Conservation (phyloP, 2,113 vertebrate genomes). For the Coracopsis vasa region DNA sequence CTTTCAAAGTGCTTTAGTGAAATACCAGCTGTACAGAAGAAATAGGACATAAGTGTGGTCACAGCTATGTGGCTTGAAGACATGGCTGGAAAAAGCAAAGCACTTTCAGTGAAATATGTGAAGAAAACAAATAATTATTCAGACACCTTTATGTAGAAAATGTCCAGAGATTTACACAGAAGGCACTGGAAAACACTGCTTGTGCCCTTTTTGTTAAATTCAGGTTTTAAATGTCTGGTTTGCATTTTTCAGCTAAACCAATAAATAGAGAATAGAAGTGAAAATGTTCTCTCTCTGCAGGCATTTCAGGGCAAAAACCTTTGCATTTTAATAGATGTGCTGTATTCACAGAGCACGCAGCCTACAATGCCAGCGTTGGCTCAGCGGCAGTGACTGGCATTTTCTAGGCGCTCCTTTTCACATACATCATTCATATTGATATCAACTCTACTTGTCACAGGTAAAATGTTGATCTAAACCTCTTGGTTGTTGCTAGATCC, state of each 20-base stretch:
- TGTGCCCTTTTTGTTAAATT: background rate
- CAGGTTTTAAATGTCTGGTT: background rate
- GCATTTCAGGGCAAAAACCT: background rate
- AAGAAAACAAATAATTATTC: background rate
- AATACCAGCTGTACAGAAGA: background rate
- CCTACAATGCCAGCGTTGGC: background rate
- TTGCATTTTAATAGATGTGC: background rate
- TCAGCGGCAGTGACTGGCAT: rapidly evolving
- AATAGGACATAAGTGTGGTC: background rate
- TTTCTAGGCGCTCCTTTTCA: background rate
- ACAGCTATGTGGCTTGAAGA: background rate
- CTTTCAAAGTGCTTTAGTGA: background rate
- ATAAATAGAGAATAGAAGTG: background rate
- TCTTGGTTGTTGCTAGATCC: background rate
- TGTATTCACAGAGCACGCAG: background rate
- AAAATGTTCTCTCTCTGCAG: background rate
- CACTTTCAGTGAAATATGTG: background rate
- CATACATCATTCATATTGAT: background rate
- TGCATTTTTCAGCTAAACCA: background rate
- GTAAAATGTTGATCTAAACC: background rate
- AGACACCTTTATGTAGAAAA: background rate
- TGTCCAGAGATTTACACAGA: background rate
- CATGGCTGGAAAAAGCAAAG: background rate
- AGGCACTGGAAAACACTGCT: background rate
- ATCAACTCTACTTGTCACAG: background rate